phyloP scores from a whole-genome alignment of 2,888 invertebrate genomes.

The Amiota mariae region DNA sequence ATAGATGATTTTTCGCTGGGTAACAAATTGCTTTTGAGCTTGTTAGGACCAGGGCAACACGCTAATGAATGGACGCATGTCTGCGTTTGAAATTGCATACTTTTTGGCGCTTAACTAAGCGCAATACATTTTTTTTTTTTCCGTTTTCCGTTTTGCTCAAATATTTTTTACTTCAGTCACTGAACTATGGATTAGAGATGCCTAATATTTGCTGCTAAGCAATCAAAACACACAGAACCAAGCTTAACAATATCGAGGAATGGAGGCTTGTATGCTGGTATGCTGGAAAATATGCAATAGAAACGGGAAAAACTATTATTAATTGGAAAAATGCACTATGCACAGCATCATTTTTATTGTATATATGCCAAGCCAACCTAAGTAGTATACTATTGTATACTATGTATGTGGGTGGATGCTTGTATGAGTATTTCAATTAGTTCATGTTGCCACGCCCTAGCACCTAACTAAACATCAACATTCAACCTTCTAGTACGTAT shows the following conservation, averaged over 20 bases:
- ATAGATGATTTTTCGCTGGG: not conserved
- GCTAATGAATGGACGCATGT: conserved; percentile 44
- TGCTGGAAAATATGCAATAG: conserved; percentile 55
- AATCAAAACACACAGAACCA: not conserved
- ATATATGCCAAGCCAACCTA: conserved; percentile 12
- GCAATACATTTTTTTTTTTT: not conserved
- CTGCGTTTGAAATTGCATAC: conserved; percentile 53
- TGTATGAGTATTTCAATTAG: conserved; percentile 61
- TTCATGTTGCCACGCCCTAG: conserved; percentile 42
- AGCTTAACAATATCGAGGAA: conserved; percentile 52
- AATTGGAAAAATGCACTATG: conserved; percentile 23
- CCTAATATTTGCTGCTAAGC: conserved; percentile 15
- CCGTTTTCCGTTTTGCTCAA: not conserved
- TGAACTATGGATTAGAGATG: conserved; percentile 9
- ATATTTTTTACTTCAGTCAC: not conserved
- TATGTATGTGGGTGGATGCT: not conserved
- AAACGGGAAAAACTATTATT: conserved; percentile 41
- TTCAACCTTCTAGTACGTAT: conserved; percentile 15
- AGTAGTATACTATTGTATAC: conserved; percentile 24
- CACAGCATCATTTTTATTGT: not conserved
- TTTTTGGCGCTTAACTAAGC: conserved; percentile 41
- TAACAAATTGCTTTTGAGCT: conserved; percentile 64
- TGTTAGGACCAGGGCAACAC: not conserved
- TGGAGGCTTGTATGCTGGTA: conserved; percentile 58
- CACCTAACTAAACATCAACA: conserved; percentile 44